Evolutionary conservation across 2,113 vertebrate species (phyloP).

Genomic region (Anhinga rufa): DNA sequence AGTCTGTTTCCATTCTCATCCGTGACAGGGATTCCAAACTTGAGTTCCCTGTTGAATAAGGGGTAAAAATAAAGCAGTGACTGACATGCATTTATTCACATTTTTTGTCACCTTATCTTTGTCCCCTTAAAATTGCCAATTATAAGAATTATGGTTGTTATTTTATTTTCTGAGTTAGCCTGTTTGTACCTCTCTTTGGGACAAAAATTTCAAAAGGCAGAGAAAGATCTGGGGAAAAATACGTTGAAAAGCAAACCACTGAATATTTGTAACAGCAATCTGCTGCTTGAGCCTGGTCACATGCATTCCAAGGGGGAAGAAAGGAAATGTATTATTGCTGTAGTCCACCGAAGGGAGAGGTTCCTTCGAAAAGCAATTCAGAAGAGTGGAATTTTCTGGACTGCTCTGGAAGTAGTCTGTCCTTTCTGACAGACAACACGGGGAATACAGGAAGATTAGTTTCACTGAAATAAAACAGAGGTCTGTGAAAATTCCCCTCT

Average conservation of each 20-base stretch:
- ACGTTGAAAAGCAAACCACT: background rate
- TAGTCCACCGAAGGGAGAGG: background rate
- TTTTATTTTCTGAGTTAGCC: background rate
- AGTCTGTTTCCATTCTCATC: constrained; percentile 90
- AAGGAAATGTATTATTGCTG: background rate
- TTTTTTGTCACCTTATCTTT: background rate
- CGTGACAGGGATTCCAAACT: constrained; percentile 89
- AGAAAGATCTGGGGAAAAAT: background rate
- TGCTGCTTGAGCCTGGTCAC: background rate
- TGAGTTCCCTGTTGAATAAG: constrained; percentile 81
- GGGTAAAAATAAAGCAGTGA: background rate
- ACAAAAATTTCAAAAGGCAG: background rate
- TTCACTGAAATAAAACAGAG: background rate
- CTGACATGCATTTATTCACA: background rate
- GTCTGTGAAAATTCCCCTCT: background rate
- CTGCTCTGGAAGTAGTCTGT: background rate
- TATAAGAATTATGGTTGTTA: background rate
- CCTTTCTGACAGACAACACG: background rate
- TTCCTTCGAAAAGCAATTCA: background rate
- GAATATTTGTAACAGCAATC: background rate
- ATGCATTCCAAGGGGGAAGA: background rate
- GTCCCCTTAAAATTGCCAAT: background rate
- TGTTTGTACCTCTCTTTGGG: background rate
- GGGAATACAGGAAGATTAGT: background rate
- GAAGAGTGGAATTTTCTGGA: background rate